A percentile compares a stretch with the other conserved stretches of the same genome.
Evolutionary conservation across 2,888 invertebrate species (phyloP).

Genomic region (Archaeoteleia sp.): DNA sequence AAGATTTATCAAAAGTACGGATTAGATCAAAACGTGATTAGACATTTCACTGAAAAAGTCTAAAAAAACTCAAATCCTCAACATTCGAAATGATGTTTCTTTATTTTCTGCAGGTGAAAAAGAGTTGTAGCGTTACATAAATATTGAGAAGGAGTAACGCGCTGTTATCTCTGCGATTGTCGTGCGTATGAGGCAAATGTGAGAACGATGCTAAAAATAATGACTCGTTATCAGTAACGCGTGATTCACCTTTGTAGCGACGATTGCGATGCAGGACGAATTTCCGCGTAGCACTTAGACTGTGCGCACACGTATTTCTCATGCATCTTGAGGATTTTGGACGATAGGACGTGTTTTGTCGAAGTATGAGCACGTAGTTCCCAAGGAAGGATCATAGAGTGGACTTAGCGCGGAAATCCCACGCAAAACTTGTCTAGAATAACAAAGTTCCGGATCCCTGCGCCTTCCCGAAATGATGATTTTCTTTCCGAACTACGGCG

Average conservation of each 20-base stretch:
- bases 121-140: too few species aligned
- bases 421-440: conserved; percentile 73
- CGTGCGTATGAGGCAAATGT: too few species aligned
- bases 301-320: conserved; percentile 69
- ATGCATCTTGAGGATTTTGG: conserved; percentile 71
- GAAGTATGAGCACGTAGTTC: conserved; percentile 74
- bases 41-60: too few species aligned
- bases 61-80: too few species aligned
- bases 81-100: too few species aligned
- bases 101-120: too few species aligned
- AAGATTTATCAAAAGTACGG: too few species aligned
- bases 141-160: too few species aligned
- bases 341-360: conserved; percentile 69
- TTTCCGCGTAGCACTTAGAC: conserved; percentile 62
- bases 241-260: conserved; percentile 29
- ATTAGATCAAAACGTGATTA: too few species aligned
- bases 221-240: neutral
- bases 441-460: conserved; percentile 65
- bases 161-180: too few species aligned
- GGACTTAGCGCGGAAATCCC: conserved; percentile 72
- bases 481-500: conserved; percentile 15
- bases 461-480: conserved; percentile 40
- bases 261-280: conserved; percentile 59
- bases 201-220: neutral
- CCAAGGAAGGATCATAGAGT: conserved; percentile 73